Evolutionary conservation across 2,888 invertebrate species (phyloP).

Genomic region (Dinocampus coccinellae): DNA sequence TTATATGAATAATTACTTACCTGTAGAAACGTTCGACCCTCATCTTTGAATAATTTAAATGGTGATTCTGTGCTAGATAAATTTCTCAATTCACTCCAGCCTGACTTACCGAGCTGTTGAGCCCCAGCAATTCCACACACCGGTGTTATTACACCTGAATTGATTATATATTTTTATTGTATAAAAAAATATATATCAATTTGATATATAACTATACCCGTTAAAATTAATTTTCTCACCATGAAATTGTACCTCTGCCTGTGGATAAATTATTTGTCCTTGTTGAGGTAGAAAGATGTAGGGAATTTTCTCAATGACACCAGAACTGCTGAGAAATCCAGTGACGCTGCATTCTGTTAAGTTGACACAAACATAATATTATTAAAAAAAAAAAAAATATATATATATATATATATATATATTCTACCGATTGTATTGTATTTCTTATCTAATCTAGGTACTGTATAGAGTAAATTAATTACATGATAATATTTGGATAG

Average conservation of each 20-base stretch:
- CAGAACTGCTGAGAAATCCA: slow-evolving; percentile 81
- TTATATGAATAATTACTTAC: slow-evolving; percentile 70
- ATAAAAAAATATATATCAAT: slow-evolving; percentile 7
- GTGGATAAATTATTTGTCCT: slow-evolving; percentile 90
- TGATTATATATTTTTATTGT: neutral
- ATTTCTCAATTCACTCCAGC: slow-evolving; percentile 85
- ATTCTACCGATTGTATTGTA: too few relatives aligned
- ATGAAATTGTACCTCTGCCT: slow-evolving; percentile 86
- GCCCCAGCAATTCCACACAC: slow-evolving; percentile 89
- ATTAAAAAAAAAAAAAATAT: neutral
- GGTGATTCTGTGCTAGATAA: slow-evolving; percentile 83
- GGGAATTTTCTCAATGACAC: slow-evolving; percentile 83
- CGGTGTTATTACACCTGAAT: slow-evolving; percentile 80
- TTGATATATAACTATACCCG: slow-evolving; percentile 6
- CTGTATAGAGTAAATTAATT: neutral
- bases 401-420: too few relatives aligned
- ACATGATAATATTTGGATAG: neutral
- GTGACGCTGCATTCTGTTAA: slow-evolving; percentile 83
- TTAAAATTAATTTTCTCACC: slow-evolving; percentile 70
- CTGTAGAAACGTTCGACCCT: slow-evolving; percentile 85
- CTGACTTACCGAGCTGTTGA: slow-evolving; percentile 82
- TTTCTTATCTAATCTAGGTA: neutral
- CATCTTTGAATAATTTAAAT: slow-evolving; percentile 85
- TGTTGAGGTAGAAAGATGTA: slow-evolving; percentile 88
- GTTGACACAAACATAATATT: neutral